phyloP scores from a whole-genome alignment of 2,888 invertebrate genomes.

The Argyra leucocephala region DNA sequence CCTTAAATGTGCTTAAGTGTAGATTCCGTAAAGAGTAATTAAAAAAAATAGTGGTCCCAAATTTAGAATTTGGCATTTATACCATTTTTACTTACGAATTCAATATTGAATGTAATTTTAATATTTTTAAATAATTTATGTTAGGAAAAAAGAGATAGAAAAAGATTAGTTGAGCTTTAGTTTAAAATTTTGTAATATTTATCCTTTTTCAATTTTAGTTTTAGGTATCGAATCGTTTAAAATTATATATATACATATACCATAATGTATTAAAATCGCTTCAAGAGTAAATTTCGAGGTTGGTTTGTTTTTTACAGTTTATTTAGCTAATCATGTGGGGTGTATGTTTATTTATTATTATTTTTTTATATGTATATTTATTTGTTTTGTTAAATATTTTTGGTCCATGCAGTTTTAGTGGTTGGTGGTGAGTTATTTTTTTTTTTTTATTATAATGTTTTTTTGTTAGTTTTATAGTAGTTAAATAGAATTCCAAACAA shows the following conservation, averaged over 20 bases:
- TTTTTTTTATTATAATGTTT: not conserved
- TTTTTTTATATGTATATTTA: not conserved
- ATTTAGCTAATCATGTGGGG: not conserved
- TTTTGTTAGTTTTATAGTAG: not conserved
- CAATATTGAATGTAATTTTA: no score
- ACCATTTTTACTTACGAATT: no score
- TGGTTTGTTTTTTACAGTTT: not conserved
- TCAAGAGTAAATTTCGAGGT: not conserved
- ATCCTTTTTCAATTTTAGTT: not conserved
- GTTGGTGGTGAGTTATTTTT: not conserved
- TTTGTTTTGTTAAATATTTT: not conserved
- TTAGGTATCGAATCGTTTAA: not conserved
- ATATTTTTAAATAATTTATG: no score
- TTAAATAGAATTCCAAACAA: not conserved
- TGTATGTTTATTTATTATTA: not conserved
- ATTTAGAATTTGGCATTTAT: no score
- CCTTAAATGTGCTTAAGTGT: no score
- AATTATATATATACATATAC: not conserved
- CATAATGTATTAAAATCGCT: not conserved
- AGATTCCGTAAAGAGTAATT: no score
- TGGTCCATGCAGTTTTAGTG: not conserved
- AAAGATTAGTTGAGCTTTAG: no score
- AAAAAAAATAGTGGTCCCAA: no score
- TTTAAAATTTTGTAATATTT: no score
- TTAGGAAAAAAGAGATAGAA: no score